These are phyloP conservation scores for Trichosurus vulpecula DNA, from an alignment of 2,797 vertebrate genomes.

Conservation along the genomic window DNA sequence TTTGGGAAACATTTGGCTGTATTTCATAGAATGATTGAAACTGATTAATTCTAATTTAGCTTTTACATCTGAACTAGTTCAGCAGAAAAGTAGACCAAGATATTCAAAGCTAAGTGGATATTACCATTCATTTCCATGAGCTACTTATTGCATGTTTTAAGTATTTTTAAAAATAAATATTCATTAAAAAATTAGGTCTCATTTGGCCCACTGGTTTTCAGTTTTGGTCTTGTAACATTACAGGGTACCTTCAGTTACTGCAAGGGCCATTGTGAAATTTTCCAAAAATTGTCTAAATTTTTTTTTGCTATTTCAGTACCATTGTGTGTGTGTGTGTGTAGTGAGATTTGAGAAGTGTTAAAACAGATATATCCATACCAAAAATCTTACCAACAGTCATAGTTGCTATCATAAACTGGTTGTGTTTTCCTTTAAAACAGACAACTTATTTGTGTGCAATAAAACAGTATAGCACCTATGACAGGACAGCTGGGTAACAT, in stretches of 20 bases:
- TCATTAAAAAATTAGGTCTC: neutral
- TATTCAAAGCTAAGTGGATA: neutral
- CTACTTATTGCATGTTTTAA: neutral
- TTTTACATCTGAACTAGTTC: constrained; percentile 74
- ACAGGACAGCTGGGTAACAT: neutral
- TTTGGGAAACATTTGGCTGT: constrained; percentile 75
- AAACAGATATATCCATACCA: neutral
- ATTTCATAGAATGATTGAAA: constrained; percentile 73
- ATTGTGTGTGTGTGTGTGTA: neutral
- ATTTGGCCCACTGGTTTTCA: neutral
- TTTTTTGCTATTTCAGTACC: neutral
- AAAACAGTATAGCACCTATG: neutral
- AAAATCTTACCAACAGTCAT: neutral
- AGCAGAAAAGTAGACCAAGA: constrained; percentile 62
- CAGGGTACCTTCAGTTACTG: neutral
- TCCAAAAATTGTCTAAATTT: neutral
- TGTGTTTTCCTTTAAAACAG: neutral
- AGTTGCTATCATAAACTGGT: neutral
- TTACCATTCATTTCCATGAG: neutral
- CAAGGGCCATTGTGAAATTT: neutral
- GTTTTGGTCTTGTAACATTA: neutral
- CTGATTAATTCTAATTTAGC: constrained; percentile 67
- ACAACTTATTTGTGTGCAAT: neutral
- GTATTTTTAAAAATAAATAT: neutral
- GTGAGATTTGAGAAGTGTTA: neutral